A percentile compares a stretch with the other conserved stretches of the same genome.
These are phyloP conservation scores for Chydorus sphaericus DNA, from an alignment of 2,888 invertebrate genomes.

Conservation along the genomic window DNA sequence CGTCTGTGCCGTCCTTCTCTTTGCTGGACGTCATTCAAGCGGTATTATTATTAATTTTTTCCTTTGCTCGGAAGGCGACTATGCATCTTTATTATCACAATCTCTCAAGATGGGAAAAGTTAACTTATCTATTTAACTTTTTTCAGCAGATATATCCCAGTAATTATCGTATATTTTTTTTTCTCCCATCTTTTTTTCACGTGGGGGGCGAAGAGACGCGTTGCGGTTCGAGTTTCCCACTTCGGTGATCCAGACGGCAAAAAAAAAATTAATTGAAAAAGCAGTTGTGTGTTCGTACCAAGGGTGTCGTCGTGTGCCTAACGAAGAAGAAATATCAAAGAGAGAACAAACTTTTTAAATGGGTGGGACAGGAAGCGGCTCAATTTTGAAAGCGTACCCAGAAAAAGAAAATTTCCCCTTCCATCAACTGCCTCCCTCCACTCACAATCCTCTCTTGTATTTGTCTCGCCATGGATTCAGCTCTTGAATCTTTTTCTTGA, in stretches of 20 bases:
- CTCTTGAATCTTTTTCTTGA: too few relatives aligned
- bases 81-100: too few relatives aligned
- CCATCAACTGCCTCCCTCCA: too few relatives aligned
- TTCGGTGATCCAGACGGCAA: slow-evolving; percentile 2
- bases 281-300: too few relatives aligned
- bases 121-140: neutral
- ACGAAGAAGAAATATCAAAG: neutral
- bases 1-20: neutral
- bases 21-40: too few relatives aligned
- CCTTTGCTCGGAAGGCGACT: too few relatives aligned
- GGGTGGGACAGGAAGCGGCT: neutral
- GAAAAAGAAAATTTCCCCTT: too few relatives aligned
- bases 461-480: too few relatives aligned
- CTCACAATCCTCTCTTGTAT: neutral
- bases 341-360: neutral
- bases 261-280: neutral
- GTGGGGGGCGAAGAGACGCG: slow-evolving; percentile 3
- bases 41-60: too few relatives aligned
- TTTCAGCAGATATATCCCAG: slow-evolving; percentile 7
- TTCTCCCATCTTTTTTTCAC: too few relatives aligned
- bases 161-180: slow-evolving; percentile 5
- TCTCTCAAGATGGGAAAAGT: too few relatives aligned
- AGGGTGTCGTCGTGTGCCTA: slow-evolving; percentile 4
- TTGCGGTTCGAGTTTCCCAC: neutral
- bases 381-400: neutral